Percentiles rank a stretch among this genome's conserved stretches.
These are phyloP conservation scores for Tridacna gigas DNA, from an alignment of 2,888 invertebrate species.

Conservation along the genomic window DNA sequence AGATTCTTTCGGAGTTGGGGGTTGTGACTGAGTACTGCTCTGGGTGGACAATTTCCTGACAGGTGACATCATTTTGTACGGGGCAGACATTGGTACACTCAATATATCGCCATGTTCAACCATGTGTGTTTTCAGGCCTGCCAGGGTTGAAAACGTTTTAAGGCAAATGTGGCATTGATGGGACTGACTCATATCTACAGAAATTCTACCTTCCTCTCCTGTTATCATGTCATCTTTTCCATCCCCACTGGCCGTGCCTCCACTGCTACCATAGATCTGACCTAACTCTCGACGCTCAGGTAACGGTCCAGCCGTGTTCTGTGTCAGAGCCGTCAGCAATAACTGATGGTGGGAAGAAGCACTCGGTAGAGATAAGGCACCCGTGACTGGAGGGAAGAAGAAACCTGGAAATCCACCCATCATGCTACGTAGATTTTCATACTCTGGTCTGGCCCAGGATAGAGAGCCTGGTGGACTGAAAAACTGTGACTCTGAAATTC, in stretches of 20 bases:
- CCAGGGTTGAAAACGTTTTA: constrained; percentile 57
- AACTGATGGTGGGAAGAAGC: constrained; percentile 59
- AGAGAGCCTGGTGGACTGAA: constrained; percentile 46
- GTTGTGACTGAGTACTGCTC: constrained; percentile 31
- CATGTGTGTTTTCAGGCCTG: constrained; percentile 64
- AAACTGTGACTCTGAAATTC: constrained; percentile 48
- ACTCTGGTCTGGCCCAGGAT: constrained; percentile 55
- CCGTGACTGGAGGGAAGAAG: constrained; percentile 58
- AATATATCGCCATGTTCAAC: constrained; percentile 61
- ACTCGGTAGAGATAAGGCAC: constrained; percentile 63
- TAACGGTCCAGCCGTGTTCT: constrained; percentile 36
- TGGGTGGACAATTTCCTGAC: constrained; percentile 53
- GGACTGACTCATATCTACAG: constrained; percentile 28
- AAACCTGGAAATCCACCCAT: constrained; percentile 58
- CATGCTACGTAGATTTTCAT: constrained; percentile 52
- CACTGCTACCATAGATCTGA: constrained; percentile 12
- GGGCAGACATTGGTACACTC: constrained; percentile 49
- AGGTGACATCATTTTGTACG: constrained; percentile 65
- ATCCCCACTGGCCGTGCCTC: background rate
- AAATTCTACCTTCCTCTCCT: constrained; percentile 40
- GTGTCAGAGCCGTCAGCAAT: constrained; percentile 60
- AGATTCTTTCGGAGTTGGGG: constrained; percentile 39
- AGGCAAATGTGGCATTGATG: constrained; percentile 69
- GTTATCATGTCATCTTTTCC: background rate
- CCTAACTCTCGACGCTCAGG: constrained; percentile 31